Conservation (phyloP, 2,888 invertebrate species). For the Melipona beecheii region DNA sequence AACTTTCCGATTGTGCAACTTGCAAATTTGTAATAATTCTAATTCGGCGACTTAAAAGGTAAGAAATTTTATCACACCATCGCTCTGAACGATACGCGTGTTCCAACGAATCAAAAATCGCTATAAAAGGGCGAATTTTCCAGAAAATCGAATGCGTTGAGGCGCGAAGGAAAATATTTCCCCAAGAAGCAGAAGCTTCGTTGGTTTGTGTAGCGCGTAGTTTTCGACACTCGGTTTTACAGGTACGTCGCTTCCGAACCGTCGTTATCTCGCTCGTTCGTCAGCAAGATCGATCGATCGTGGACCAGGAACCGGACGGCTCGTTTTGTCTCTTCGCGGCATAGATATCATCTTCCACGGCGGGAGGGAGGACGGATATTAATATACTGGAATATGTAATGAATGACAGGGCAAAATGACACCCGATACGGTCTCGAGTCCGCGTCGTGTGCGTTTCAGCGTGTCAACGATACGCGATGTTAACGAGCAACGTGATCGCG, state of each 20-base stretch:
- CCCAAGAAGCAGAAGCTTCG: background rate
- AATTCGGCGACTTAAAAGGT: too few relatives aligned
- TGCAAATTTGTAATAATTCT: too few relatives aligned
- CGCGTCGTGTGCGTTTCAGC: conserved; percentile 31
- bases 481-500: conserved; percentile 66
- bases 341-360: conserved; percentile 62
- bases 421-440: conserved; percentile 47
- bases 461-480: conserved; percentile 49
- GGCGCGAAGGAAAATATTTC: background rate
- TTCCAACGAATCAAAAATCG: background rate
- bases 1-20: too few relatives aligned
- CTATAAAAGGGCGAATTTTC: background rate
- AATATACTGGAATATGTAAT: conserved; percentile 65
- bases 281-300: conserved; percentile 66
- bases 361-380: conserved; percentile 53
- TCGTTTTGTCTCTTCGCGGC: conserved; percentile 66
- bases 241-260: conserved; percentile 45
- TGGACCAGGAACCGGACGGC: conserved; percentile 45
- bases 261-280: conserved; percentile 55
- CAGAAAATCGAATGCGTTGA: background rate
- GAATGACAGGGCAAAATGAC: conserved; percentile 60
- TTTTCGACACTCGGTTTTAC: conserved; percentile 27
- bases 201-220: too few relatives aligned
- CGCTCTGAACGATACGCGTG: too few relatives aligned
- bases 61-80: too few relatives aligned